Percentiles rank a stretch among this genome's conserved stretches.
Conservation (phyloP, 2,797 vertebrate genomes). For the Propithecus perrieri region DNA sequence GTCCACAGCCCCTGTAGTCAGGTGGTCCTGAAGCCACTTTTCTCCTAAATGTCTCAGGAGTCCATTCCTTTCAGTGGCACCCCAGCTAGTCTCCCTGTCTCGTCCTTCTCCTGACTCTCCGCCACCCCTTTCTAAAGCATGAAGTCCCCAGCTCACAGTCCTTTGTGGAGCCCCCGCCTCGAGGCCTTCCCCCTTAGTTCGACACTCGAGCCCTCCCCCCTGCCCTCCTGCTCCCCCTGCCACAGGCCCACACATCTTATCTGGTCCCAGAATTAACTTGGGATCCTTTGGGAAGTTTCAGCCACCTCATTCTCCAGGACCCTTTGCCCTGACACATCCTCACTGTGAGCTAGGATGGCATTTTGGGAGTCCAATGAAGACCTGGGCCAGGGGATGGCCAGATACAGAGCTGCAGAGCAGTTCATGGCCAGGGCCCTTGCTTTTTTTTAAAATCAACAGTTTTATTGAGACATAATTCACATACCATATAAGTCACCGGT, state of each 20-base stretch:
- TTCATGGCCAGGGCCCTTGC: background rate
- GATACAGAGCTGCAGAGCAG: background rate
- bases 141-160: background rate
- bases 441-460: background rate
- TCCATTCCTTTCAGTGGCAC: background rate
- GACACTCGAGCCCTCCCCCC: background rate
- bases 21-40: background rate
- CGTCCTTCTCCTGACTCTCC: background rate
- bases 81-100: background rate
- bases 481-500: background rate
- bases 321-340: background rate
- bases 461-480: background rate
- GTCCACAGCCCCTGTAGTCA: background rate
- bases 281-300: background rate
- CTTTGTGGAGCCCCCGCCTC: background rate
- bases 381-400: background rate
- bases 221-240: background rate
- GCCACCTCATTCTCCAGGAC: background rate
- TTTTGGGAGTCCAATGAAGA: background rate
- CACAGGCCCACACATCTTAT: background rate
- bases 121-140: background rate
- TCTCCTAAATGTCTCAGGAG: background rate
- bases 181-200: background rate
- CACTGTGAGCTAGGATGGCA: background rate
- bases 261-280: background rate